phyloP scores from a whole-genome alignment of 2,113 vertebrate species.

The Phaethornis superciliosus region DNA sequence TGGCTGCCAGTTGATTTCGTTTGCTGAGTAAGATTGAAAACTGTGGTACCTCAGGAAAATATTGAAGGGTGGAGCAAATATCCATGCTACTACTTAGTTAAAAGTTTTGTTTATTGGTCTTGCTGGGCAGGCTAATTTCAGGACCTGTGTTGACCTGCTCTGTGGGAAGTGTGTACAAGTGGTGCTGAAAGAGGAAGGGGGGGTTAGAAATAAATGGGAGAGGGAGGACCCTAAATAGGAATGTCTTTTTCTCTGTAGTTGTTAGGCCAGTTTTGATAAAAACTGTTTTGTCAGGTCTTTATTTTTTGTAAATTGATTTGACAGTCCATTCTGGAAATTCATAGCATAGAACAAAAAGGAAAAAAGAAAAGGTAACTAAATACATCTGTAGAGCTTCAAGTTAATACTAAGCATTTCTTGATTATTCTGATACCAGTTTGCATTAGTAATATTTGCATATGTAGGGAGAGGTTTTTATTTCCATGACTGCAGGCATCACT shows the following conservation, averaged over 20 bases:
- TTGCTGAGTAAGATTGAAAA: not conserved
- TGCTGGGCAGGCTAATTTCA: not conserved
- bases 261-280: not conserved
- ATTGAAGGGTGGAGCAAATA: not conserved
- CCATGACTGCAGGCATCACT: not conserved
- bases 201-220: not conserved
- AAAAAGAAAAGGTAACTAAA: not conserved
- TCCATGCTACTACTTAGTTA: not conserved
- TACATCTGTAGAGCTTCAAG: not conserved
- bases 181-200: not conserved
- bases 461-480: not conserved
- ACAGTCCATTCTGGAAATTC: not conserved
- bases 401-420: not conserved
- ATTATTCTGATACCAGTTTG: not conserved
- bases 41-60: not conserved
- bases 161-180: not conserved
- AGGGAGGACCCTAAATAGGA: not conserved
- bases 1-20: not conserved
- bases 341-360: not conserved
- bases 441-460: not conserved
- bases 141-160: fast-evolving
- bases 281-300: not conserved
- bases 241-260: not conserved
- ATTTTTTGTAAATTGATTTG: not conserved
- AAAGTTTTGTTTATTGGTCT: not conserved